phyloP scores from a whole-genome alignment of 1,140 invertebrate genomes.

The Lucilia cuprina region DNA sequence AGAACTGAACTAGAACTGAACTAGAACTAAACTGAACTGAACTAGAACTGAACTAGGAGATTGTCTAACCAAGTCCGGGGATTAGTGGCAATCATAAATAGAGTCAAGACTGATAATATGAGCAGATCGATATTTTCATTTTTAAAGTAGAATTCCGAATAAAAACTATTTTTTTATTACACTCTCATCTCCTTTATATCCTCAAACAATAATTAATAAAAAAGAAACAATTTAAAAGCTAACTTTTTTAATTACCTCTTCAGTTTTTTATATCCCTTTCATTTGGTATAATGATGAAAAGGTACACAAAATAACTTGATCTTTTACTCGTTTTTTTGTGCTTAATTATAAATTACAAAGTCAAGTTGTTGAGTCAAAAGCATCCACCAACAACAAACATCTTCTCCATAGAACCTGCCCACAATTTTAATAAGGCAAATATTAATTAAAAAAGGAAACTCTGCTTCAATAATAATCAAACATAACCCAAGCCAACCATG shows the following conservation, averaged over 20 bases:
- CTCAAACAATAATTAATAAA: background rate
- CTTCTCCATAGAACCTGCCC: constrained; percentile 6
- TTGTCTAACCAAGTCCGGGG: no score
- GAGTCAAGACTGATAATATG: no score
- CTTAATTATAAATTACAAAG: background rate
- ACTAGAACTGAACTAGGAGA: no score
- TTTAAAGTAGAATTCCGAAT: no score
- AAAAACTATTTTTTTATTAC: no score
- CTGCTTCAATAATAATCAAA: constrained; percentile 6
- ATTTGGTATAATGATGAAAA: background rate
- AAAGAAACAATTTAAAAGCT: background rate
- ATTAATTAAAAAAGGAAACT: constrained; percentile 34
- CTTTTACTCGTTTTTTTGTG: background rate
- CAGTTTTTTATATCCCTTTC: constrained; percentile 4
- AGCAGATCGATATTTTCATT: no score
- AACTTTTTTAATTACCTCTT: constrained; percentile 34
- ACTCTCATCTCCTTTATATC: no score
- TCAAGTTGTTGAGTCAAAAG: background rate
- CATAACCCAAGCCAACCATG: background rate
- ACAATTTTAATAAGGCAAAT: constrained; percentile 17
- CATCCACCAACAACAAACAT: background rate
- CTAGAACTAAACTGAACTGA: no score
- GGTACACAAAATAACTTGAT: constrained; percentile 15
- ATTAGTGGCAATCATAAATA: no score
- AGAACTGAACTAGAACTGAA: no score